Base-by-base conservation (phyloP, 2,888 invertebrate species). In the Eristalis pertinax region DNA sequence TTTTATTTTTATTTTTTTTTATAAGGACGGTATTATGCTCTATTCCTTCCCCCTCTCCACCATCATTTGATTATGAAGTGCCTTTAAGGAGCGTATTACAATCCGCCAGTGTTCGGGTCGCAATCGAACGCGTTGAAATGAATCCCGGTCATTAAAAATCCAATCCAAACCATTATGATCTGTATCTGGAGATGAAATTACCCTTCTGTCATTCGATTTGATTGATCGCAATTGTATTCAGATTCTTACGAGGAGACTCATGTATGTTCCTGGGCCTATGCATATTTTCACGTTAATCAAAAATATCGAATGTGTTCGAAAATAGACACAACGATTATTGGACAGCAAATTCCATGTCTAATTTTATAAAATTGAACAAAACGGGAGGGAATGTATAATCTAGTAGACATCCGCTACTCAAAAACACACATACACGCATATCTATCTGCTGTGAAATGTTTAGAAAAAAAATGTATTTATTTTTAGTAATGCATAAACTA, bases 351-450 rank as follows among this genome's bases (percentile, higher is more conserved):
- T 65, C 56, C 62, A 58, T 50, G 35, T 81, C 69, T 75, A 75
- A 69, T 69, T 58, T 75, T 75, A 81, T 38, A 77, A 77, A 77
- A 58, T 35, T 64, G 5, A 70, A 70, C 70, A 63, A 68, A 76
- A 32, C 32, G 32, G 32, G 8, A 11, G 50, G 56, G 69, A 78
- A 64, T 69, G 63, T 70, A 70, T 38, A 38, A 79, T 65, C 72
- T 67, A 64, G 65, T 65, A 70, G 64, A 64, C 50, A 78, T 41
- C 64, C 38, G 19, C 26, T 63, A 19, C 50, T 58, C 38, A 15
- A 56, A 77, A 70, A 64, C 50, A 22, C 35, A 13, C 26, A 50
- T 19, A 43, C 43, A 43, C 4, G 4, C 26, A 4, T 26, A 26
- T 26, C 26, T 43, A 4, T 43, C 19, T 15, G 43, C 50, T 63